phyloP scores from a whole-genome alignment of 2,888 invertebrate species.

The Thyatira batis region DNA sequence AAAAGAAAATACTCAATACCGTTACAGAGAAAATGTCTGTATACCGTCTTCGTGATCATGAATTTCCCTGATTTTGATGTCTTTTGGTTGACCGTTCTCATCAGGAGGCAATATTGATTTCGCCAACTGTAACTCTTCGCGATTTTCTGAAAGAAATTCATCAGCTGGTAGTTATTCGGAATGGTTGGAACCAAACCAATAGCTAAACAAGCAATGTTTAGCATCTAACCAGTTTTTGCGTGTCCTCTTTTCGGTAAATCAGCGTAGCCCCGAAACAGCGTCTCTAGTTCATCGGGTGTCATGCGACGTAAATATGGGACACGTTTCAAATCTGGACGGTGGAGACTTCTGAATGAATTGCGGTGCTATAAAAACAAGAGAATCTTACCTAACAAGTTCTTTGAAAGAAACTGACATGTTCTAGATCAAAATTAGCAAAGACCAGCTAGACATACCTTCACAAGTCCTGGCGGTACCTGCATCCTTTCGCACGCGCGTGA shows the following conservation, averaged over 20 bases:
- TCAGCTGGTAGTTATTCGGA: not conserved
- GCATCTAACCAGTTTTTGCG: slow-evolving; percentile 34
- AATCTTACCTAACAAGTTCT: too few relatives aligned
- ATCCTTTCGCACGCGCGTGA: slow-evolving; percentile 61
- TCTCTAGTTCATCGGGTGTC: slow-evolving; percentile 69
- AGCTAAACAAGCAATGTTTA: not conserved
- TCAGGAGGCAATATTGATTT: slow-evolving; percentile 25
- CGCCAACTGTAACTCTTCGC: slow-evolving; percentile 13
- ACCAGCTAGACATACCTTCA: slow-evolving; percentile 41
- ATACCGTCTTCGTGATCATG: slow-evolving; percentile 30
- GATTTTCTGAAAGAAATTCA: slow-evolving; percentile 17
- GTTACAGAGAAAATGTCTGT: not conserved
- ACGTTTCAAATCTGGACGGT: slow-evolving; percentile 72
- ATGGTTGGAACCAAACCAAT: not conserved
- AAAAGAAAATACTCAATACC: not conserved
- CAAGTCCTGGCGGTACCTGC: slow-evolving; percentile 62
- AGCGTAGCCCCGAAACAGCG: slow-evolving; percentile 64
- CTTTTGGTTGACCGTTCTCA: slow-evolving; percentile 25
- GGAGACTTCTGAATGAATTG: slow-evolving; percentile 73
- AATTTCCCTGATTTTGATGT: slow-evolving; percentile 25
- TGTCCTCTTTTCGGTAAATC: slow-evolving; percentile 43
- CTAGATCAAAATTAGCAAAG: not conserved
- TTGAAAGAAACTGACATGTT: too few relatives aligned
- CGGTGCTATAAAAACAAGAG: slow-evolving; percentile 52
- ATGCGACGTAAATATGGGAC: slow-evolving; percentile 72